Evolutionary conservation across 2,797 vertebrate species (phyloP).

Genomic region (Halcyon badia): DNA sequence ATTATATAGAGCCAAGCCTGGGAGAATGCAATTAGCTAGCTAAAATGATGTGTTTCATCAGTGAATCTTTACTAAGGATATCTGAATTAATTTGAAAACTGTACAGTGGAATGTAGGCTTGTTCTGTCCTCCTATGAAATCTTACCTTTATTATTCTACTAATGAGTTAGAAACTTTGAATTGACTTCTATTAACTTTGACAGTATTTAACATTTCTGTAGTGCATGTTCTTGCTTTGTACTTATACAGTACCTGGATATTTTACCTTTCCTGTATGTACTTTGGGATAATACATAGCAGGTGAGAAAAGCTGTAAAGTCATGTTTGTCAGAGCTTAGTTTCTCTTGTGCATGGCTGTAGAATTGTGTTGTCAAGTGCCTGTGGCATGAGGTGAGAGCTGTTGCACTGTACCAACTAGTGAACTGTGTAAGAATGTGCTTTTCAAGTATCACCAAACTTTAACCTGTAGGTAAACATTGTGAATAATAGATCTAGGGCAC

Average conservation of each 20-base stretch:
- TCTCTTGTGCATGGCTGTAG: conserved; percentile 74
- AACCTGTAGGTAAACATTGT: neutral
- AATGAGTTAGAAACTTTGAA: conserved; percentile 48
- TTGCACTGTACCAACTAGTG: conserved; percentile 25
- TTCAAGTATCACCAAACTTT: neutral
- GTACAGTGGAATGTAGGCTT: neutral
- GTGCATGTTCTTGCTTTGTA: conserved; percentile 77
- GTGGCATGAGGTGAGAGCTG: conserved; percentile 71
- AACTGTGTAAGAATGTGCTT: neutral
- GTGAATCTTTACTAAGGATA: neutral
- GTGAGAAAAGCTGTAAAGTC: conserved; percentile 56
- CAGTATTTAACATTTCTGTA: conserved; percentile 67
- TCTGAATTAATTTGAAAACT: neutral
- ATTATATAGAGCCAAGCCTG: neutral
- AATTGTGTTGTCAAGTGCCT: conserved; percentile 65
- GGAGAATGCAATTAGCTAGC: neutral
- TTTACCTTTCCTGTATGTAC: conserved; percentile 69
- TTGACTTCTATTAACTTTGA: conserved; percentile 36
- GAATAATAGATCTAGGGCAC: neutral
- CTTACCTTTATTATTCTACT: conserved; percentile 9
- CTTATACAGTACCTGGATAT: conserved; percentile 70
- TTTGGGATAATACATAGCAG: conserved; percentile 64
- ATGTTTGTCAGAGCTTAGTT: conserved; percentile 64
- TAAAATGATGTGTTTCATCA: neutral
- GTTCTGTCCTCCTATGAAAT: neutral